A percentile compares a stretch with the other conserved stretches of the same genome.
Conservation (phyloP, 2,888 invertebrate species). For the Hyposoter didymator region DNA sequence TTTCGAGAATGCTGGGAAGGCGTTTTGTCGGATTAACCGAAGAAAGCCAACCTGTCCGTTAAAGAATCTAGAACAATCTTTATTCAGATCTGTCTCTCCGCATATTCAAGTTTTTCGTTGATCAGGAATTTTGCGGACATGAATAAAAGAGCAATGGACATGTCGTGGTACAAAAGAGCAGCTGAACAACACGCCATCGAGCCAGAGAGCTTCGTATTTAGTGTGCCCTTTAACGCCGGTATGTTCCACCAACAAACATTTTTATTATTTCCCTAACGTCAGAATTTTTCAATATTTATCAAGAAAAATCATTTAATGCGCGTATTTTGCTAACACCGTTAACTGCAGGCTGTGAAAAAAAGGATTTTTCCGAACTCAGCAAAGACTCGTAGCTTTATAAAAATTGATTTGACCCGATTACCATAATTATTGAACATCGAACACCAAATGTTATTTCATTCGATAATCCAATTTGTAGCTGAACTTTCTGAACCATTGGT, state of each 20-base stretch:
- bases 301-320: neutral
- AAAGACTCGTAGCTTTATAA: neutral
- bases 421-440: neutral
- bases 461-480: slow-evolving; percentile 74
- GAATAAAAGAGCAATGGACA: slow-evolving; percentile 93
- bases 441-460: neutral
- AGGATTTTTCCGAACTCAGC: neutral
- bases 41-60: slow-evolving; percentile 22
- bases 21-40: slow-evolving; percentile 58
- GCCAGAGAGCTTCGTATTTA: slow-evolving; percentile 95
- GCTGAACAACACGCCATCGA: slow-evolving; percentile 95
- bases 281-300: neutral
- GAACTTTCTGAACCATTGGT: slow-evolving; percentile 88
- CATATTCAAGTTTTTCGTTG: slow-evolving; percentile 68
- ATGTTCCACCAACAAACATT: slow-evolving; percentile 59
- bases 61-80: slow-evolving; percentile 42
- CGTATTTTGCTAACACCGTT: neutral
- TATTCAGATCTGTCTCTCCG: slow-evolving; percentile 51
- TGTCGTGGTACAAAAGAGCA: slow-evolving; percentile 95
- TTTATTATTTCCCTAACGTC: neutral
- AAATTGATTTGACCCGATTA: neutral
- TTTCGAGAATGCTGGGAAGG: slow-evolving; percentile 15
- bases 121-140: slow-evolving; percentile 92
- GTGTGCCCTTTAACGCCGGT: slow-evolving; percentile 92
- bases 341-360: neutral